Evolutionary conservation across 2,797 vertebrate genomes (phyloP).

Genomic region (Cynodonichthys magdalenae): DNA sequence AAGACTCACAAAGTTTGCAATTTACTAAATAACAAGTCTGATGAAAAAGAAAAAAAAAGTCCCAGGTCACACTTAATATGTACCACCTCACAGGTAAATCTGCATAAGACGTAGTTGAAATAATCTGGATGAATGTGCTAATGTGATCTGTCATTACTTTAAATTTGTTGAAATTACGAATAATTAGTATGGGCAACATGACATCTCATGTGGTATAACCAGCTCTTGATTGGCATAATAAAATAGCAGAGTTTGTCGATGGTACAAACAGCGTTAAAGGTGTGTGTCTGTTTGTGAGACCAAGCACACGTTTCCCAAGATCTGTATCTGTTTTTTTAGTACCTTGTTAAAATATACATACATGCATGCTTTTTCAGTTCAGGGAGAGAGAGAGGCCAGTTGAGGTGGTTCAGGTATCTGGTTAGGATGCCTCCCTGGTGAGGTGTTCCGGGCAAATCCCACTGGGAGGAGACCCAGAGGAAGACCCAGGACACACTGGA

Average conservation of each 20-base stretch:
- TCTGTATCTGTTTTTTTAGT: neutral
- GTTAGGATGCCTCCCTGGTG: too few species aligned
- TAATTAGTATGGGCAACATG: slow-evolving; percentile 35
- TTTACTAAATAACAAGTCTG: too few species aligned
- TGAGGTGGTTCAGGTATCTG: too few species aligned
- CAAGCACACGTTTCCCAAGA: neutral
- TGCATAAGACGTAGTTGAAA: slow-evolving; percentile 8
- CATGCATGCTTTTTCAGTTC: slow-evolving; percentile 8
- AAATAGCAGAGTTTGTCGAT: neutral
- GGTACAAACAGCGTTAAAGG: neutral
- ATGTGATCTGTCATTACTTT: slow-evolving; percentile 31
- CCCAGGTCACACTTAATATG: too few species aligned
- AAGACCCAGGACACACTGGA: too few species aligned
- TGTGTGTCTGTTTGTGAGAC: neutral
- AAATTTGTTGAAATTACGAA: slow-evolving; percentile 16
- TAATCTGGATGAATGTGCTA: slow-evolving; percentile 35
- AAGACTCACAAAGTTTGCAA: too few species aligned
- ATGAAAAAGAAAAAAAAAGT: too few species aligned
- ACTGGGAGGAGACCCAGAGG: too few species aligned
- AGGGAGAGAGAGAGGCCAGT: neutral
- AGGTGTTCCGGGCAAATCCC: too few species aligned
- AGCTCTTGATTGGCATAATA: slow-evolving; percentile 14
- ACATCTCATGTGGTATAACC: slow-evolving; percentile 46
- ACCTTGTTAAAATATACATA: slow-evolving; percentile 14
- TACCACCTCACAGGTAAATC: neutral